phyloP scores from a whole-genome alignment of 1,140 invertebrate genomes.

The Adoxophyes honmai region DNA sequence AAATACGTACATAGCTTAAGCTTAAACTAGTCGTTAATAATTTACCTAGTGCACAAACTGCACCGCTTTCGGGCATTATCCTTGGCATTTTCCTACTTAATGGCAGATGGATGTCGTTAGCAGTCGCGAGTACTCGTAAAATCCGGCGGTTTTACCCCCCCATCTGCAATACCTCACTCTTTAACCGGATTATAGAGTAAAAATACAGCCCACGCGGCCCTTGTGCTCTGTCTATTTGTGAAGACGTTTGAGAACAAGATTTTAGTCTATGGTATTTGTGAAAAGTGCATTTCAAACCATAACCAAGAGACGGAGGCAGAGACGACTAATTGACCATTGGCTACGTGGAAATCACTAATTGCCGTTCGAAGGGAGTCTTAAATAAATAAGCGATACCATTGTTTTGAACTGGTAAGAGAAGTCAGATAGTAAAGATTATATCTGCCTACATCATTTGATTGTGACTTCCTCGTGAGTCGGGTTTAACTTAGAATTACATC shows the following conservation, averaged over 20 bases:
- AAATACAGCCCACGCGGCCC: neutral
- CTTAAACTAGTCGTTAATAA: slow-evolving; percentile 51
- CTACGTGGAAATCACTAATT: slow-evolving; percentile 56
- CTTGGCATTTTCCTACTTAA: slow-evolving; percentile 66
- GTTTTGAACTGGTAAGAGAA: too few species aligned
- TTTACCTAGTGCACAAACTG: slow-evolving; percentile 49
- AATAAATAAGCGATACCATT: slow-evolving; percentile 30
- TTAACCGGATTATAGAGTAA: slow-evolving; percentile 20
- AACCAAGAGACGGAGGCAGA: slow-evolving; percentile 27
- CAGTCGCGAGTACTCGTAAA: slow-evolving; percentile 63
- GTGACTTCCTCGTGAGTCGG: too few species aligned
- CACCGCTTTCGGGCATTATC: slow-evolving; percentile 57
- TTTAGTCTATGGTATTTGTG: neutral
- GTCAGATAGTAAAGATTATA: too few species aligned
- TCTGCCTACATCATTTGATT: too few species aligned
- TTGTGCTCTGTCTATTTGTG: neutral
- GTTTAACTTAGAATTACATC: too few species aligned
- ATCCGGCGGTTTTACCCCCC: slow-evolving; percentile 42
- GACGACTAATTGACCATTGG: slow-evolving; percentile 53
- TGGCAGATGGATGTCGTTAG: slow-evolving; percentile 67
- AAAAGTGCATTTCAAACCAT: neutral
- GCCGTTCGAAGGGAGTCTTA: slow-evolving; percentile 36
- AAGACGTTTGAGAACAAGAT: too few species aligned
- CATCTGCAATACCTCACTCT: slow-evolving; percentile 33
- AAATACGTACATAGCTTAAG: neutral